Percentiles rank a stretch among this genome's conserved stretches.
phyloP scores from a whole-genome alignment of 1,140 invertebrate genomes.

The Trachelipus rathkii region DNA sequence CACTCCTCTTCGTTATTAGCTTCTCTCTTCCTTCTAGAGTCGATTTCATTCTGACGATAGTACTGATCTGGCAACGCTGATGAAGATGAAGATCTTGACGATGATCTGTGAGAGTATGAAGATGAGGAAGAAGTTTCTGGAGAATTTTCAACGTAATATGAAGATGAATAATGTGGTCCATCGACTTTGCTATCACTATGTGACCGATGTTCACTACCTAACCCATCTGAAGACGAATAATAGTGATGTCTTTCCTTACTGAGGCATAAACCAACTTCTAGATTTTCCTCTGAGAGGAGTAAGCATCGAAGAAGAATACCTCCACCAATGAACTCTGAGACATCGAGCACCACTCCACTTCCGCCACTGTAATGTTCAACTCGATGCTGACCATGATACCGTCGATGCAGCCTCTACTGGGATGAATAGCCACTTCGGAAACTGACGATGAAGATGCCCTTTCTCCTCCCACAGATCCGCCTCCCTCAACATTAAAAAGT shows the following conservation, averaged over 20 bases:
- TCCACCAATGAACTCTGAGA: not conserved
- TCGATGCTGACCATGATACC: too few relatives aligned
- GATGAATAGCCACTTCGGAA: too few relatives aligned
- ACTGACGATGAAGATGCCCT: not conserved
- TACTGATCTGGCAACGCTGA: not conserved
- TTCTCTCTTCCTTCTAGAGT: not conserved
- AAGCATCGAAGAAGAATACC: not conserved
- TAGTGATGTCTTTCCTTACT: not conserved
- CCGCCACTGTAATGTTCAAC: not conserved
- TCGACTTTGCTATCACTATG: not conserved
- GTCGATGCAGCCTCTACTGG: too few relatives aligned
- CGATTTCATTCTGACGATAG: conserved; percentile 4
- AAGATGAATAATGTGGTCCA: not conserved
- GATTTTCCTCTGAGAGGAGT: not conserved
- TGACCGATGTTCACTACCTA: not conserved
- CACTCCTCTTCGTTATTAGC: not conserved
- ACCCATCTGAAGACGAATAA: not conserved
- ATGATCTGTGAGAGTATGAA: not conserved
- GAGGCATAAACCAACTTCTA: not conserved
- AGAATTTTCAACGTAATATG: not conserved
- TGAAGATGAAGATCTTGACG: not conserved
- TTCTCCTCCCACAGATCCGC: not conserved
- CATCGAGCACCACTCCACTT: not conserved
- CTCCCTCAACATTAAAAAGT: not conserved
- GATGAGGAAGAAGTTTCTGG: not conserved